Percentiles rank a stretch among this genome's conserved stretches.
These are phyloP conservation scores for Nicator chloris DNA, from an alignment of 2,113 vertebrate genomes.

Conservation along the genomic window DNA sequence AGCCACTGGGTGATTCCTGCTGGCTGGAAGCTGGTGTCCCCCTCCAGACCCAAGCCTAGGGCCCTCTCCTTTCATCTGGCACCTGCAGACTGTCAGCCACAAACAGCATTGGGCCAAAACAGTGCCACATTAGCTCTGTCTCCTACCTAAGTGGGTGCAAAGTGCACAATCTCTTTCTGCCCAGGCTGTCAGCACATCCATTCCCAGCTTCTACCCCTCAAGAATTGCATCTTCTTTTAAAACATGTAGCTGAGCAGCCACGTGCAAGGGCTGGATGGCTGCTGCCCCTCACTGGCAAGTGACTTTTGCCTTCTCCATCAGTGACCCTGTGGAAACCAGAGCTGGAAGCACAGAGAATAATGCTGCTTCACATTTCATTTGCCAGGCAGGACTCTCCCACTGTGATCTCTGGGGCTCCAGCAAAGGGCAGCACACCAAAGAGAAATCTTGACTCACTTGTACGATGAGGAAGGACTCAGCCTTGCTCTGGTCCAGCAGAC, in stretches of 20 bases:
- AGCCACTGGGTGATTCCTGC: fast-evolving
- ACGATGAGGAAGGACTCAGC: background rate
- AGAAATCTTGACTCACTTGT: background rate
- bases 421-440: background rate
- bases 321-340: background rate
- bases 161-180: fast-evolving
- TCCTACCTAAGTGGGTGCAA: fast-evolving
- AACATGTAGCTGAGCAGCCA: fast-evolving
- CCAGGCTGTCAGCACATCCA: background rate
- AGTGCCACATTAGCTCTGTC: background rate
- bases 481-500: background rate
- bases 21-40: background rate
- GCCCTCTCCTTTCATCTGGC: background rate
- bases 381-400: background rate
- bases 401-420: background rate
- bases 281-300: background rate
- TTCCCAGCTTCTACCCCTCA: background rate
- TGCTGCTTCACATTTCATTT: background rate
- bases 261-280: background rate
- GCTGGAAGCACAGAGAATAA: background rate
- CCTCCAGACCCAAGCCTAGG: background rate
- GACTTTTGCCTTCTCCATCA: background rate
- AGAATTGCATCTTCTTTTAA: background rate
- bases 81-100: background rate
- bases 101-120: background rate